Base-by-base conservation (phyloP, 2,113 vertebrate genomes). In the Numida meleagris region DNA sequence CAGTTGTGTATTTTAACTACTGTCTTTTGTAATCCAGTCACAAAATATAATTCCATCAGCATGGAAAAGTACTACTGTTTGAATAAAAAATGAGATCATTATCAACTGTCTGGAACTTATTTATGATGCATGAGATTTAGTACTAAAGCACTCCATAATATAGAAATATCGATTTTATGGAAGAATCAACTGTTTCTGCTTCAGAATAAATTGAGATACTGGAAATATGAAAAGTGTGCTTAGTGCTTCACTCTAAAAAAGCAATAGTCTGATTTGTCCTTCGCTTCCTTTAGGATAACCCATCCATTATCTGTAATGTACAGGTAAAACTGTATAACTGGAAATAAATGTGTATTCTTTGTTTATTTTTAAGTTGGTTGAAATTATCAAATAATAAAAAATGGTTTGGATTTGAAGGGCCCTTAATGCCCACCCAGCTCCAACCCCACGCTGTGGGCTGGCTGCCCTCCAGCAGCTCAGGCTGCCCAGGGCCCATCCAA, bases 21-120 rank as follows among this genome's bases (percentile, higher is more conserved):
- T 82, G 17, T 51, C 51, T 78, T 45, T 80, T 86, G 20, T 93
- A 94, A 92, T 90, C 70, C 74, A 79, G 20, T 90, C 82, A 79
- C 74, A 83, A 76, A 92, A 66, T 82, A 93, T 19, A 95, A 74
- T 88, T 94, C 80, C 46, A 62, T 95, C 88, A 94, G 16, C 43
- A 23, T 84, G 63, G 73, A 66, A 38, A 62, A 43, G 17, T 61
- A 4, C 51, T 76, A 72, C 51, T 68, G 80, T 84, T 95, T 91
- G 85, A 96, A 89, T 95, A 90, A 97, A 95, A 86, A 90, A 90
- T 79, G 50, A 84, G 89, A 86, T 89, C 53, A 8, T 95, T 96
- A 84, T 83, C 72, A 70, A 12, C 77, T 84, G 40, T 89, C 80
- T 84, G 74, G 78, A 51, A 66, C 73, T 86, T 96, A 94, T 71